Evolutionary conservation across 2,797 vertebrate species (phyloP).

Genomic region (Cuniculus paca): DNA sequence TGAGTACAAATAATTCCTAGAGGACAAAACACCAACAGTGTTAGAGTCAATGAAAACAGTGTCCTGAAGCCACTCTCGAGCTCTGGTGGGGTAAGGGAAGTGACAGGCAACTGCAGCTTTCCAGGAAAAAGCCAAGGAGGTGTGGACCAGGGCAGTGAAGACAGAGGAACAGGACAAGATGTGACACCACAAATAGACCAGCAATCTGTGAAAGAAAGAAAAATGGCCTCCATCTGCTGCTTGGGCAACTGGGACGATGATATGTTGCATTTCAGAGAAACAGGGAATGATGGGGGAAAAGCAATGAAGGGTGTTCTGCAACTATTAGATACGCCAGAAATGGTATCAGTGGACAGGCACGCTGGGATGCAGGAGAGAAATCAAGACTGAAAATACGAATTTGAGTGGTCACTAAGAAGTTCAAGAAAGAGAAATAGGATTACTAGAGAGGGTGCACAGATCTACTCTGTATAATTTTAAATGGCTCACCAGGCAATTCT

Average conservation of each 20-base stretch:
- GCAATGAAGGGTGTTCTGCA: rapidly evolving
- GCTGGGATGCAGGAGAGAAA: neutral
- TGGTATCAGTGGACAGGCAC: neutral
- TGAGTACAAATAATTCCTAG: neutral
- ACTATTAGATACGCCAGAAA: neutral
- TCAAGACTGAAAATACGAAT: neutral
- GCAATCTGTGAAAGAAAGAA: neutral
- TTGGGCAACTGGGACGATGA: neutral
- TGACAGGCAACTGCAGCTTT: neutral
- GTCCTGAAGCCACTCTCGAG: neutral
- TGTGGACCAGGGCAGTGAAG: neutral
- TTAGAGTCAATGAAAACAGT: neutral
- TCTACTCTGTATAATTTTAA: neutral
- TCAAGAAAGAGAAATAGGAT: slow-evolving; percentile 4
- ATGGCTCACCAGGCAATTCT: slow-evolving; percentile 40
- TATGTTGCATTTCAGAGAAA: neutral
- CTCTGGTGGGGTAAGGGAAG: rapidly evolving
- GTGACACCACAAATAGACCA: neutral
- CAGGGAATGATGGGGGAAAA: neutral
- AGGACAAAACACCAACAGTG: neutral
- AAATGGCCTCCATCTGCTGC: neutral
- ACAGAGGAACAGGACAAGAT: neutral
- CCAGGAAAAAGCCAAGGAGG: neutral
- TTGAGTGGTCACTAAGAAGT: neutral
- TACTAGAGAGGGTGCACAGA: neutral